A percentile compares a stretch with the other conserved stretches of the same genome.
Conservation (phyloP, 2,888 invertebrate genomes). For the Zaprionus bogoriensis region DNA sequence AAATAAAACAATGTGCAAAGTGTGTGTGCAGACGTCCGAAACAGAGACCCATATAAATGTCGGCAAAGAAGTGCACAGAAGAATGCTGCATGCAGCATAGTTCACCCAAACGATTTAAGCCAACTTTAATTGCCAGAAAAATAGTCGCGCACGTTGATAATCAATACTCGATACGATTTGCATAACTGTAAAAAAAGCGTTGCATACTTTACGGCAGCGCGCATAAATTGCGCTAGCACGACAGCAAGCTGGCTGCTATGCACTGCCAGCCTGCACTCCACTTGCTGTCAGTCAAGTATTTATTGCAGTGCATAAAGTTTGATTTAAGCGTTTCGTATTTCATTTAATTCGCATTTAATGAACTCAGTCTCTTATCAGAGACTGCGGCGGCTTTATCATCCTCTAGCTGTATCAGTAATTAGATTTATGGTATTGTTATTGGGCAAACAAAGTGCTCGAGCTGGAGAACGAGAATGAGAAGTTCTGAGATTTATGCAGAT, state of each 20-base stretch:
- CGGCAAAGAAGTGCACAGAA: conserved; percentile 21
- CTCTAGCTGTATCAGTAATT: conserved; percentile 11
- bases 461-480: neutral
- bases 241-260: conserved; percentile 18
- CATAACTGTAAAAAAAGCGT: neutral
- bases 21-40: conserved; percentile 44
- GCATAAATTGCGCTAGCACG: neutral
- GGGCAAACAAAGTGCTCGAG: conserved; percentile 8
- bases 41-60: conserved; percentile 64
- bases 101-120: too few species aligned
- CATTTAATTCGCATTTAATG: conserved; percentile 3
- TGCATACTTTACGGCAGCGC: conserved; percentile 11
- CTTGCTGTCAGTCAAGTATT: neutral
- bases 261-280: neutral
- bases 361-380: neutral
- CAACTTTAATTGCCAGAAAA: too few species aligned
- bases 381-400: neutral
- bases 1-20: conserved; percentile 43
- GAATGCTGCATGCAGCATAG: conserved; percentile 25
- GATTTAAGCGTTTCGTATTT: too few species aligned
- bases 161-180: neutral
- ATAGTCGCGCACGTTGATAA: neutral
- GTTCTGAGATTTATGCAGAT: conserved; percentile 31
- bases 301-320: too few species aligned
- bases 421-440: conserved; percentile 13